Evolutionary conservation across 2,888 invertebrate species (phyloP).

Genomic region (Dasypogon diadema): DNA sequence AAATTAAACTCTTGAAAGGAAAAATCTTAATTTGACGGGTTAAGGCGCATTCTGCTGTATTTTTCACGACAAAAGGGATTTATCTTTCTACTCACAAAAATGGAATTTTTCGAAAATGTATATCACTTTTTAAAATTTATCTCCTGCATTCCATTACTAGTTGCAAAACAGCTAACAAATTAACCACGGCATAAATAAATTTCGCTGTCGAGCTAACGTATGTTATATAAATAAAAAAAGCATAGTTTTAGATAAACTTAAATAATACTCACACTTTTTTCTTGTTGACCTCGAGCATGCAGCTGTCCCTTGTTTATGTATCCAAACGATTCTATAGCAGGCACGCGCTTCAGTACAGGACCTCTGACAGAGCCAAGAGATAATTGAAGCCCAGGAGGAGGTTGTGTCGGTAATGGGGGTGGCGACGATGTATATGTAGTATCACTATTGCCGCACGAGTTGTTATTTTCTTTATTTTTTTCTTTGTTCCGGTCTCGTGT

Average conservation of each 20-base stretch:
- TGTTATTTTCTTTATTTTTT: constrained; percentile 13
- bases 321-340: constrained; percentile 63
- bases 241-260: neutral
- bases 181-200: neutral
- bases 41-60: no score
- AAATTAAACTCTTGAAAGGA: no score
- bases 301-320: constrained; percentile 55
- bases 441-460: constrained; percentile 20
- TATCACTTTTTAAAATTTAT: neutral
- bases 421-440: constrained; percentile 19
- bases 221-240: neutral
- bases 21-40: no score
- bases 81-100: no score
- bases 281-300: constrained; percentile 52
- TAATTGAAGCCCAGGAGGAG: constrained; percentile 16
- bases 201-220: no score
- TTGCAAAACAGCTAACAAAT: neutral
- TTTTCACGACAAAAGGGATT: no score
- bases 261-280: constrained; percentile 62
- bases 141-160: neutral
- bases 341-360: constrained; percentile 60
- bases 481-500: neutral
- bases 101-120: no score
- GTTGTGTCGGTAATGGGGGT: constrained; percentile 22
- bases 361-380: constrained; percentile 46